Evolutionary conservation across 2,113 vertebrate species (phyloP).

Genomic region (Sclerurus mexicanus): DNA sequence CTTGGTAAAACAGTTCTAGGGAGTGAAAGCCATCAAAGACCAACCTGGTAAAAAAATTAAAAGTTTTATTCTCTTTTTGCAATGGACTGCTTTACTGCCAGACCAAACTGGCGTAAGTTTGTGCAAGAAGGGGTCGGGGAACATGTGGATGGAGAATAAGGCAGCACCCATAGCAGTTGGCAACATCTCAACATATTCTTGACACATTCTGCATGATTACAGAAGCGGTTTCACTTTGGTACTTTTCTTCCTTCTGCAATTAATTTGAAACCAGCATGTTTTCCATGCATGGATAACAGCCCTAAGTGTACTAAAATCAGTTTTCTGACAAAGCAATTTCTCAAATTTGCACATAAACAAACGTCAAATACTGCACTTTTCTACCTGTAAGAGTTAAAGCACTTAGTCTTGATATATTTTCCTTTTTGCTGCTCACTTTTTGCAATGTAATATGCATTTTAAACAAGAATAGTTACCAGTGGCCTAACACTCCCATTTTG

Average conservation of each 20-base stretch:
- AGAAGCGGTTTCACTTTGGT: neutral
- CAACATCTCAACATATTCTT: neutral
- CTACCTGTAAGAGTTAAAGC: neutral
- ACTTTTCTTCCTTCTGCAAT: neutral
- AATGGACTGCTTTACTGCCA: neutral
- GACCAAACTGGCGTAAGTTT: neutral
- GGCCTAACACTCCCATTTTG: neutral
- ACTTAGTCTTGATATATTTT: neutral
- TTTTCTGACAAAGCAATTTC: neutral
- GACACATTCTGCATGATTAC: neutral
- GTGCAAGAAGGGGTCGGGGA: neutral
- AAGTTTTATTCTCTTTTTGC: neutral
- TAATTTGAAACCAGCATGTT: neutral
- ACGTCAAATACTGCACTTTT: neutral
- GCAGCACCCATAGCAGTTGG: rapidly evolving
- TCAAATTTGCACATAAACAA: neutral
- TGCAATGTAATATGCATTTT: neutral
- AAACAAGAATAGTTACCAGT: neutral
- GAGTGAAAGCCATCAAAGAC: neutral
- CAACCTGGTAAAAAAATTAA: neutral
- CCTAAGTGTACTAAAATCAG: neutral
- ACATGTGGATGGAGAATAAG: neutral
- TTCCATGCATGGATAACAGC: neutral
- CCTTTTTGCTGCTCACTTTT: neutral
- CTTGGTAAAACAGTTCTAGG: neutral